Evolutionary conservation across 2,888 invertebrate genomes (phyloP).

Genomic region (Perithous albicinctus): DNA sequence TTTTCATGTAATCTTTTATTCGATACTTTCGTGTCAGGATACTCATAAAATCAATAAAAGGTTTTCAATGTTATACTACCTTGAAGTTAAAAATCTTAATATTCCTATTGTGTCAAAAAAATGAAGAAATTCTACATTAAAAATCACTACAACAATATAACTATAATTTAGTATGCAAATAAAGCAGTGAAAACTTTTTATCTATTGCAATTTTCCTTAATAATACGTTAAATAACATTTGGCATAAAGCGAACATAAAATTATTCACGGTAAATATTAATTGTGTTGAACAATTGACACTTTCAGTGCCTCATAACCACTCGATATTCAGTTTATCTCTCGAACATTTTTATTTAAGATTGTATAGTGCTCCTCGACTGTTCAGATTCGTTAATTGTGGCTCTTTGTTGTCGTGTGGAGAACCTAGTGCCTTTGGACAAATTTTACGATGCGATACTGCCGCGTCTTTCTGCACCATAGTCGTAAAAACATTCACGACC

Average conservation of each 20-base stretch:
- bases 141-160: too few relatives aligned
- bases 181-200: too few relatives aligned
- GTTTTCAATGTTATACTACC: too few relatives aligned
- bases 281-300: background rate
- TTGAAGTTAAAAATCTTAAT: too few relatives aligned
- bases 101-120: too few relatives aligned
- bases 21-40: too few relatives aligned
- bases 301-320: background rate
- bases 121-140: too few relatives aligned
- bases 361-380: background rate
- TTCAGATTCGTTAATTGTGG: constrained; percentile 31
- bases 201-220: too few relatives aligned
- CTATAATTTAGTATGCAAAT: too few relatives aligned
- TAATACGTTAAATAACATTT: too few relatives aligned
- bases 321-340: constrained; percentile 12
- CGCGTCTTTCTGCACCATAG: constrained; percentile 1
- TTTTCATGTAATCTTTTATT: too few relatives aligned
- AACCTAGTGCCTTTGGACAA: constrained; percentile 11
- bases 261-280: background rate
- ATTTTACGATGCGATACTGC: constrained; percentile 46
- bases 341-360: constrained; percentile 14
- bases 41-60: too few relatives aligned
- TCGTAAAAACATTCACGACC: constrained; percentile 57
- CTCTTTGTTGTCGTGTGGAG: constrained; percentile 9
- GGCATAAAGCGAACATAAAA: background rate